These are phyloP conservation scores for Channa striata DNA, from an alignment of 2,797 vertebrate genomes.

Conservation along the genomic window DNA sequence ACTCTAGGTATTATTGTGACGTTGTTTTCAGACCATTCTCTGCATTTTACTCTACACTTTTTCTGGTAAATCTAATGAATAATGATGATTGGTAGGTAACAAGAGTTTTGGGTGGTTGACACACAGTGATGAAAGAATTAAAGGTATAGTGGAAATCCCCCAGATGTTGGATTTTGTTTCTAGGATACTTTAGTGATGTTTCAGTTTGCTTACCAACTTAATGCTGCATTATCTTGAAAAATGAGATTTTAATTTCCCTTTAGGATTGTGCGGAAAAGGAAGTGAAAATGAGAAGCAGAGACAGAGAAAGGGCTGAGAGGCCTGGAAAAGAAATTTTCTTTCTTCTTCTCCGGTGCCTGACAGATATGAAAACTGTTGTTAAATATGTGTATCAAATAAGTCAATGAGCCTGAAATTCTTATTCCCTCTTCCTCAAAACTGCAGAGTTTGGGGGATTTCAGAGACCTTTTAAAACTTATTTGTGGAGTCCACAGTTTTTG, in stretches of 20 bases:
- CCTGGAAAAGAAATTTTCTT: background rate
- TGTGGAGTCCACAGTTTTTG: background rate
- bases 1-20: constrained; percentile 19
- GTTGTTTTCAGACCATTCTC: background rate
- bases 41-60: constrained; percentile 19
- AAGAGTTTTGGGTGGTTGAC: background rate
- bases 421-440: background rate
- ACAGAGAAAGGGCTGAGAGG: too few species aligned
- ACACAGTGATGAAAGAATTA: background rate
- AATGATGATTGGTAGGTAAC: background rate
- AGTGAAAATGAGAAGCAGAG: too few species aligned
- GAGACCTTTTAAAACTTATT: constrained; percentile 9
- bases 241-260: background rate
- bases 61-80: background rate
- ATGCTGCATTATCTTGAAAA: background rate
- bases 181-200: too few species aligned
- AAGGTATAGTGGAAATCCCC: background rate
- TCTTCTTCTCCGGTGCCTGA: too few species aligned
- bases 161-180: background rate
- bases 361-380: too few species aligned
- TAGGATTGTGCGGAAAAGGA: background rate
- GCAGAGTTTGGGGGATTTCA: background rate
- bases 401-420: too few species aligned
- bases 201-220: background rate
- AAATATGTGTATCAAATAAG: too few species aligned